Base-by-base conservation (phyloP, 2,113 vertebrate genomes). In the Tautogolabrus adspersus region DNA sequence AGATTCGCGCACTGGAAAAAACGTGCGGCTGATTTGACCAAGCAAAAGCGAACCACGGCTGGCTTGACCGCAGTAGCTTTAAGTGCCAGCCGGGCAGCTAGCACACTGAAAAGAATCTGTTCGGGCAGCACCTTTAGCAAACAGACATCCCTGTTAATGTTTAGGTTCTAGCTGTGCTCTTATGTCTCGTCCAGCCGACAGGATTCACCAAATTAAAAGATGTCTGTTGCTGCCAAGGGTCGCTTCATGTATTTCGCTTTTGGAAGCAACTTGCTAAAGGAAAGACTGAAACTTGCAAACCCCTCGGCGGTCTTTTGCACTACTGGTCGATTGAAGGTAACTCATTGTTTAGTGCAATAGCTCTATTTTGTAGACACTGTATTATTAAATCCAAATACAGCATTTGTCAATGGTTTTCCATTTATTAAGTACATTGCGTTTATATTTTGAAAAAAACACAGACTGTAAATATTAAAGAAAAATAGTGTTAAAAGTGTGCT, bases 211-310 rank as follows among this genome's bases (percentile, higher is more conserved):
- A 2, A n/a, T 4, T 18, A 55, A 16, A 72, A 55, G 0, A 94
- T 94, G 92, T 82, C 88, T 0, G 46, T 0, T 12, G 9, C 5
- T 1, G 23, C 12, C 3, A 0, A 0, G 44, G 73, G 54, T 1
- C 21, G 10, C 5, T 95, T 94, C 18, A 65, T 84, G 75, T 95
- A 95, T 75, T 95, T 94, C 54, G 92, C 92, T 0, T 95, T 90
- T 46, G 94, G 94, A 0, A 95, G 94, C 74, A 94, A 95, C 73
- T 69, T 95, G 66, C 49, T 94, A 47, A 93, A 83, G 72, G 91
- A 94, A 37, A 87, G 94, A 60, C 79, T 95, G 0, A 85, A 82
- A 1, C 57, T 94, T 2, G 52, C 79, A 0, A 95, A 94, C 26
- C 92, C 93, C 0, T 92, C 94, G 0, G 94, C 94, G 3, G 21